These are phyloP conservation scores for Erinaceus europaeus DNA, from an alignment of 2,113 vertebrate species.

Conservation along the genomic window DNA sequence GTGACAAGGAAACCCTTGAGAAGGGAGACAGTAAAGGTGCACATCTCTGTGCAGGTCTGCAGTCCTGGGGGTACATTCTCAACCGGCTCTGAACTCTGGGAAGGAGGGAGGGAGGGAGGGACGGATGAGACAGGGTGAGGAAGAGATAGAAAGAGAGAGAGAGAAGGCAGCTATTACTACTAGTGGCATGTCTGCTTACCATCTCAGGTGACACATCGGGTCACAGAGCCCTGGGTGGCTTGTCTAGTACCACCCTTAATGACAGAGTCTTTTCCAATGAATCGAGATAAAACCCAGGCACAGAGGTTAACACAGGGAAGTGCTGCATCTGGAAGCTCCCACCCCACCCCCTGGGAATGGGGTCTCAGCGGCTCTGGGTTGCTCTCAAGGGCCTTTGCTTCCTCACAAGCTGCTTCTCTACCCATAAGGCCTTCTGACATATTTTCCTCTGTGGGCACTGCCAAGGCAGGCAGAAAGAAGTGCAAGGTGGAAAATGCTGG, in stretches of 20 bases:
- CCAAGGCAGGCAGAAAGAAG: conserved; percentile 60
- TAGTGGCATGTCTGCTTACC: no score
- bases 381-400: conserved; percentile 24
- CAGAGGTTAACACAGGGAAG: conserved; percentile 30
- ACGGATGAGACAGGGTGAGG: no score
- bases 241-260: neutral
- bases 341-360: neutral
- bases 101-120: no score
- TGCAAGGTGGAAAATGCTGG: conserved; percentile 34
- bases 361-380: neutral
- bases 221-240: neutral
- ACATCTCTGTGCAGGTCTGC: no score
- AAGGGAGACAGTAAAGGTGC: no score
- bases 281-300: neutral
- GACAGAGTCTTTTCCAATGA: neutral
- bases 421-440: conserved; percentile 56
- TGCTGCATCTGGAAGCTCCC: neutral
- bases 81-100: no score
- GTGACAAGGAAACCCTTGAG: no score
- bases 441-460: conserved; percentile 61
- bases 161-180: no score
- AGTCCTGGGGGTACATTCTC: no score
- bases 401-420: conserved; percentile 27
- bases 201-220: neutral
- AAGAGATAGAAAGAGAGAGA: no score